Evolutionary conservation across 2,113 vertebrate genomes (phyloP), one percentile per base, ranked within the genome.

Genomic region (Elephantulus edwardii): DNA sequence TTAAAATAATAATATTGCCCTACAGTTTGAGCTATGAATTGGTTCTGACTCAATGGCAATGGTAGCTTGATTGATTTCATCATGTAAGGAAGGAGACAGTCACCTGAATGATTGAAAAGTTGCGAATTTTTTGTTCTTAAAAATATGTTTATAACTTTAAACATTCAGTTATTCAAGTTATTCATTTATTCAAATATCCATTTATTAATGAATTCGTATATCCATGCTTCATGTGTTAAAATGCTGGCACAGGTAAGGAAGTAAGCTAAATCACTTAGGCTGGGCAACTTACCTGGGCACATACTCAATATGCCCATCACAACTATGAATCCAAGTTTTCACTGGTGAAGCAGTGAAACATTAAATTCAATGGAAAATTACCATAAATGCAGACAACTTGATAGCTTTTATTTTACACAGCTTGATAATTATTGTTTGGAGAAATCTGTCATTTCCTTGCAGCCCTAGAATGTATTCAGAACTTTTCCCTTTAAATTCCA

Each of bases 401-500:
- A 56, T 11, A 81, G 54, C 11, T 70, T 89, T 46, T 19, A 40
- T 94, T 83, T 93, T 78, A 26, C 7, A 64, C 44, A 71, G 14
- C 20, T 89, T 87, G 22, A 24, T 38, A 74, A 56, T 68, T 77
- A 19, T n/a, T 66, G 13, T 86, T 62, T 82, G 42, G 79, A 78
- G 68, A 52, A 72, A 8, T 38, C 24, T 83, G 16, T 52, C 62
- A 75, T 75, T 68, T 54, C 20, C 22, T 58, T 46, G 33, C 5
- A 82, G 48, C 7, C 42, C 7, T 68, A 44, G 38, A 4, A 70
- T 78, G 92, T 71, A 71, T 70, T 92, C 90, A 54, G 24, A 8
- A n/a, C n/a, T 75, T 91, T 68, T 90, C 79, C 40, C 75, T 93
- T 8, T 71, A 91, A 93, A 87, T 89, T 89, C 8, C 24, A 89